A percentile compares a stretch with the other conserved stretches of the same genome.
phyloP scores from a whole-genome alignment of 92 coral and sea anemone species.

The Umimayanthus kanabou region DNA sequence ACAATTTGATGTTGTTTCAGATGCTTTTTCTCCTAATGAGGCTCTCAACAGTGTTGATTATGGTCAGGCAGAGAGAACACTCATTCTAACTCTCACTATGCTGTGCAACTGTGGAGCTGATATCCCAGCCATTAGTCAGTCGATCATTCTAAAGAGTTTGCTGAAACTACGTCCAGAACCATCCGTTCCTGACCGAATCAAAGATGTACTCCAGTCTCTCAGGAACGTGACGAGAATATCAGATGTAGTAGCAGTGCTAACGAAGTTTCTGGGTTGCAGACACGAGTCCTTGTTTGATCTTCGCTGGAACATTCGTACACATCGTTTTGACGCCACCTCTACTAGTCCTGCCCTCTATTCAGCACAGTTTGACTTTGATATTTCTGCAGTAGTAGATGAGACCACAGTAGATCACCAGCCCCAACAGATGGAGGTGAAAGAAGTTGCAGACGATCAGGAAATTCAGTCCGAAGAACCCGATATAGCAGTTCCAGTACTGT shows the following conservation, averaged over 20 bases:
- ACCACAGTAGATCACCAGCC: not conserved
- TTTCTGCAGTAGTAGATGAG: not conserved
- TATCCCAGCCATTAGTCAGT: constrained; percentile 55
- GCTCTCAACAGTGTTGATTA: constrained; percentile 22
- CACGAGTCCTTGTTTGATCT: constrained; percentile 67
- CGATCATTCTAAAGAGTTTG: constrained; percentile 49
- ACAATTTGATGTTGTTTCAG: constrained; percentile 60
- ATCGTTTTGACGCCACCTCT: constrained; percentile 22
- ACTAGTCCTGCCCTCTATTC: constrained; percentile 43
- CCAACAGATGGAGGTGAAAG: not conserved
- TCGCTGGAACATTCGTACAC: constrained; percentile 56
- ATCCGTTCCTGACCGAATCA: constrained; percentile 53
- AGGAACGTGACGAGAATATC: constrained; percentile 39
- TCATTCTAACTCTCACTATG: constrained; percentile 82
- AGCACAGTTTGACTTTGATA: constrained; percentile 41
- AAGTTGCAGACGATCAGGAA: constrained; percentile 1
- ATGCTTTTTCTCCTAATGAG: constrained; percentile 34
- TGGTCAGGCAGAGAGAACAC: constrained; percentile 79
- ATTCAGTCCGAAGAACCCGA: constrained; percentile 36
- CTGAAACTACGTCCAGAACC: constrained; percentile 31
- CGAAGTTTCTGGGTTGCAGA: constrained; percentile 54
- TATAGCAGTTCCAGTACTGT: not conserved
- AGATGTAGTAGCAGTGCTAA: constrained; percentile 66
- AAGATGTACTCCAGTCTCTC: constrained; percentile 54
- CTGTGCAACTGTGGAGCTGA: constrained; percentile 87